Conservation (phyloP, 30 jellyfish, hydroid and myxozoan genomes). For the Rhopilema esculentum region DNA sequence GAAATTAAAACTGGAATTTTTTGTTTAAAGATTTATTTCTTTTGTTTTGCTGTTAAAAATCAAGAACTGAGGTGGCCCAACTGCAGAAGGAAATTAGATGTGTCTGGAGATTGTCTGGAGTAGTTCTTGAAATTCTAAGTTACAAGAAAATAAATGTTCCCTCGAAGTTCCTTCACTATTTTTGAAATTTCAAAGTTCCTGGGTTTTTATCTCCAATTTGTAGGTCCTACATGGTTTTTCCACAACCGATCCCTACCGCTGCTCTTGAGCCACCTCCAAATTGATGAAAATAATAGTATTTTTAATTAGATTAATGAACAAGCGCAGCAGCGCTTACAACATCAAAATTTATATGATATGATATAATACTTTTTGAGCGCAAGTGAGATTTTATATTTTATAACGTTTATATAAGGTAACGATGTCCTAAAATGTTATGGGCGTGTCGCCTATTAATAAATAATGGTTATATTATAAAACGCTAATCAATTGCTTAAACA, state of each 20-base stretch:
- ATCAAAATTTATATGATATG: background rate
- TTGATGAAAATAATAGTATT: no score
- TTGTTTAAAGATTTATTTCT: background rate
- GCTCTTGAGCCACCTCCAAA: no score
- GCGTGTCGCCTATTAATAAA: no score
- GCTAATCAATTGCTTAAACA: no score
- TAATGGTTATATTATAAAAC: no score
- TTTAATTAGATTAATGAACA: background rate
- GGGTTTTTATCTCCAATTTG: background rate
- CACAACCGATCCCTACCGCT: no score
- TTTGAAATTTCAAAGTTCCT: background rate
- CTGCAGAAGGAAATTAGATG: background rate
- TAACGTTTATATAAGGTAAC: no score
- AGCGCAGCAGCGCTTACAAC: background rate
- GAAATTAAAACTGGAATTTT: slow-evolving; percentile 7
- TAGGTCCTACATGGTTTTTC: background rate
- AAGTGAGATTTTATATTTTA: no score
- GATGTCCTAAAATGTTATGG: no score
- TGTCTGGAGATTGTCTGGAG: background rate
- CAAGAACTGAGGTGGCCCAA: background rate
- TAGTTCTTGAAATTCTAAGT: background rate
- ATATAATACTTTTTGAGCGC: no score
- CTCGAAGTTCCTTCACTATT: background rate
- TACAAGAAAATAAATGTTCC: background rate
- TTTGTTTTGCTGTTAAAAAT: background rate